Conservation (phyloP, 2,888 invertebrate species). For the Lingula anatina region DNA sequence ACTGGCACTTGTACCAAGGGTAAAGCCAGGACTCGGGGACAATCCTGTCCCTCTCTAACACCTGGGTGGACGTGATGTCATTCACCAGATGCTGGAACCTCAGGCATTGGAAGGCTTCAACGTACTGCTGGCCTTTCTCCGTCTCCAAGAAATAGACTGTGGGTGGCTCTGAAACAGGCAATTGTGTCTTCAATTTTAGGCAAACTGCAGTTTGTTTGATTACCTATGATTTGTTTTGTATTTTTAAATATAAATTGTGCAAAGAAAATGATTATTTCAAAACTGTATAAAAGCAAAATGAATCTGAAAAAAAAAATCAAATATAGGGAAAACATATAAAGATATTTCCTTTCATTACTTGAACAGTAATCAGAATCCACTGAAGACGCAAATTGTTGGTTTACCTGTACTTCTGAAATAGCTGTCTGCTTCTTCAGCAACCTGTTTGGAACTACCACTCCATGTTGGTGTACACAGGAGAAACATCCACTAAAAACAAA, state of each 20-base stretch:
- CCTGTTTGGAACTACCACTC: slow-evolving; percentile 46
- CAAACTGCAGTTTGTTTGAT: too few species aligned
- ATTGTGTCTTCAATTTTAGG: too few species aligned
- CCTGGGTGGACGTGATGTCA: slow-evolving; percentile 66
- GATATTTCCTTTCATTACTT: too few species aligned
- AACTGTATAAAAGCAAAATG: too few species aligned
- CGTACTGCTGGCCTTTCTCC: slow-evolving; percentile 60
- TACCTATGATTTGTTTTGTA: too few species aligned
- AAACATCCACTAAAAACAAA: slow-evolving; percentile 59
- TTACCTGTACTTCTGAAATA: slow-evolving; percentile 56
- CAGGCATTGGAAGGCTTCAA: slow-evolving; percentile 62
- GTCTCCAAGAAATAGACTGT: slow-evolving; percentile 62
- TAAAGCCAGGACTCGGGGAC: slow-evolving; percentile 67
- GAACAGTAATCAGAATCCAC: too few species aligned
- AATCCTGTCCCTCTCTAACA: slow-evolving; percentile 65
- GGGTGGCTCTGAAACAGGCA: too few species aligned
- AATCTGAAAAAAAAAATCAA: too few species aligned
- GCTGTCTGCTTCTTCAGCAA: slow-evolving; percentile 33
- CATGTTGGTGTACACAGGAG: slow-evolving; percentile 56
- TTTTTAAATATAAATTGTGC: too few species aligned
- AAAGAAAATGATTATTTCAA: too few species aligned
- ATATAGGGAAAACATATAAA: too few species aligned
- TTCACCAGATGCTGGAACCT: slow-evolving; percentile 66
- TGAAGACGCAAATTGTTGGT: too few species aligned
- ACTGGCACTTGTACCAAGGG: slow-evolving; percentile 63